Evolutionary conservation across 2,113 vertebrate genomes (phyloP).

Genomic region (Thamnophis sirtalis): DNA sequence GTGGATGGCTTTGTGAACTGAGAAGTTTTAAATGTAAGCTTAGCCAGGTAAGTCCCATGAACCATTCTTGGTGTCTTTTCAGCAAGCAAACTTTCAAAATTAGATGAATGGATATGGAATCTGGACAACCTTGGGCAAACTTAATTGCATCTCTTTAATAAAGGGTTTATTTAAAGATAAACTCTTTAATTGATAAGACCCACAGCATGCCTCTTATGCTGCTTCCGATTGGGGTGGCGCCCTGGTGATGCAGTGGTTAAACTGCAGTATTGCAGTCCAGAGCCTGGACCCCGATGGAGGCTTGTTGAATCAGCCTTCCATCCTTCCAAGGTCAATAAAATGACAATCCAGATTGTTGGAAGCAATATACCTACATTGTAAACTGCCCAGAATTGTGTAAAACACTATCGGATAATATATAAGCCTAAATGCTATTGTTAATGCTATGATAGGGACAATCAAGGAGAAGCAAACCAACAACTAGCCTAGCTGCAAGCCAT

Average conservation of each 20-base stretch:
- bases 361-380: too few species aligned
- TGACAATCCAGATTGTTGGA: too few species aligned
- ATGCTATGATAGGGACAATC: background rate
- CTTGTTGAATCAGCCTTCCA: too few species aligned
- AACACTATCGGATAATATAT: too few species aligned
- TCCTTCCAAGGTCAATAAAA: too few species aligned
- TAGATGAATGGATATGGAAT: background rate
- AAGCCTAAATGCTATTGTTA: too few species aligned
- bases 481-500: background rate
- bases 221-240: background rate
- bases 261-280: too few species aligned
- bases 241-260: too few species aligned
- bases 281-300: too few species aligned
- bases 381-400: too few species aligned
- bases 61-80: background rate
- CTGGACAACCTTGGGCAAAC: background rate
- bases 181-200: background rate
- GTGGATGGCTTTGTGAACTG: background rate
- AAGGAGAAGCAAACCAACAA: background rate
- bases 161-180: too few species aligned
- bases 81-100: background rate
- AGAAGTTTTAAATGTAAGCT: background rate
- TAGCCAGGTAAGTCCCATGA: background rate
- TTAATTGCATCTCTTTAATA: too few species aligned
- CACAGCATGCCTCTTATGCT: background rate